These are phyloP conservation scores for Lobophora halterata DNA, from an alignment of 2,888 invertebrate genomes.

Conservation along the genomic window DNA sequence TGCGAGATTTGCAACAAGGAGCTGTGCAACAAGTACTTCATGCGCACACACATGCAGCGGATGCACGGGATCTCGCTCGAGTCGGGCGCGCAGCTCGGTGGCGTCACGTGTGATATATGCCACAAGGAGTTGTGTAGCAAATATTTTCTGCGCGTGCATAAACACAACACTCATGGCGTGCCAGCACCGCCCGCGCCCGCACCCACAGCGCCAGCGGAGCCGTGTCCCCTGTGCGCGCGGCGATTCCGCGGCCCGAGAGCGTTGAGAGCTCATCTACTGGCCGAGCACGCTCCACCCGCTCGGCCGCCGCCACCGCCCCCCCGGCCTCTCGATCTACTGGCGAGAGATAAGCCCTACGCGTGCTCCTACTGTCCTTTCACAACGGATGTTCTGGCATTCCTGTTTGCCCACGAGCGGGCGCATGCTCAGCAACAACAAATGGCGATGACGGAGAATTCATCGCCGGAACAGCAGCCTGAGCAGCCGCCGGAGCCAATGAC, in stretches of 20 bases:
- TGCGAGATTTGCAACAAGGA: constrained; percentile 99
- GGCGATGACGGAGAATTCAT: background rate
- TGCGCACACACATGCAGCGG: constrained; percentile 99
- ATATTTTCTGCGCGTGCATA: constrained; percentile 98
- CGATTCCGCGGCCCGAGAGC: constrained; percentile 94
- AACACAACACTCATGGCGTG: constrained; percentile 98
- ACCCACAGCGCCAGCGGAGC: constrained; percentile 69
- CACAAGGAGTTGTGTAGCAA: constrained; percentile 99
- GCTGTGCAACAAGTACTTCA: constrained; percentile 99
- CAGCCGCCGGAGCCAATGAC: constrained; percentile 34
- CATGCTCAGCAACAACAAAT: constrained; percentile 75
- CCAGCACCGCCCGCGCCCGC: constrained; percentile 88
- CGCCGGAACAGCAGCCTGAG: constrained; percentile 37
- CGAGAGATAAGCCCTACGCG: constrained; percentile 87
- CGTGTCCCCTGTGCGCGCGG: constrained; percentile 91
- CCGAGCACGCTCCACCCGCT: constrained; percentile 88
- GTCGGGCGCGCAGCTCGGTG: constrained; percentile 94
- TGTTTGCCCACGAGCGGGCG: constrained; percentile 95
- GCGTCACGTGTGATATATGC: constrained; percentile 98
- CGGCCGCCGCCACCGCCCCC: constrained; percentile 64
- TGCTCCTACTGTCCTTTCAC: constrained; percentile 95
- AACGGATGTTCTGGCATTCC: constrained; percentile 92
- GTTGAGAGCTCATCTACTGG: constrained; percentile 91
- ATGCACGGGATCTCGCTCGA: constrained; percentile 98
- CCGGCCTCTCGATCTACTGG: constrained; percentile 80